A percentile compares a stretch with the other conserved stretches of the same genome.
Conservation (phyloP, 1,140 invertebrate species). For the Procambarus clarkii region DNA sequence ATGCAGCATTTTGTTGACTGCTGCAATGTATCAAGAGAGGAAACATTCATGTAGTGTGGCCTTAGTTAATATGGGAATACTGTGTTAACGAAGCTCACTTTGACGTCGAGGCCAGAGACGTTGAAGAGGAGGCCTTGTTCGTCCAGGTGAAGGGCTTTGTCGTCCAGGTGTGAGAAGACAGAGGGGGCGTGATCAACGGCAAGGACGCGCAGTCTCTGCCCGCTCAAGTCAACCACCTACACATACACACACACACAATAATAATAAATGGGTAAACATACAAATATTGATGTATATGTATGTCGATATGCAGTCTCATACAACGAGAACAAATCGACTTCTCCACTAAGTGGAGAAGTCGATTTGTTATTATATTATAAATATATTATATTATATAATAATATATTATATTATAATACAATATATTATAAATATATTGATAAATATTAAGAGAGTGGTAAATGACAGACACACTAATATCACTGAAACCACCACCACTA, state of each 20-base stretch:
- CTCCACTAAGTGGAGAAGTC: neutral
- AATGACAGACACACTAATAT: neutral
- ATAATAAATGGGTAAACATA: neutral
- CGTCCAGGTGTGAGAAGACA: slow-evolving; percentile 4
- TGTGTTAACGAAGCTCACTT: neutral
- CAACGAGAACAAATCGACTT: neutral
- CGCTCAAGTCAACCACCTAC: neutral
- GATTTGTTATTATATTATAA: neutral
- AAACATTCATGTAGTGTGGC: no score
- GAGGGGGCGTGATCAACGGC: slow-evolving; percentile 30
- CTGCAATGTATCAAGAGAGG: no score
- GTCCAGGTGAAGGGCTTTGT: neutral
- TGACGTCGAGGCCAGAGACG: slow-evolving; percentile 6
- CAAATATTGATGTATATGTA: neutral
- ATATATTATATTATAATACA: neutral
- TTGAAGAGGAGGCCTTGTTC: neutral
- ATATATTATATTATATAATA: neutral
- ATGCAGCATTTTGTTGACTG: no score
- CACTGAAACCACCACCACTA: neutral
- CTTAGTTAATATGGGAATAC: no score
- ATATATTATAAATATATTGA: neutral
- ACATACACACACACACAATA: neutral
- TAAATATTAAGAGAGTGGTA: neutral
- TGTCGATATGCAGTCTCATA: neutral
- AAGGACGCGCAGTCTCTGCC: slow-evolving; percentile 2